A percentile compares a stretch with the other conserved stretches of the same genome.
Conservation (phyloP, 2,113 vertebrate genomes). For the Aptenodytes patagonicus region DNA sequence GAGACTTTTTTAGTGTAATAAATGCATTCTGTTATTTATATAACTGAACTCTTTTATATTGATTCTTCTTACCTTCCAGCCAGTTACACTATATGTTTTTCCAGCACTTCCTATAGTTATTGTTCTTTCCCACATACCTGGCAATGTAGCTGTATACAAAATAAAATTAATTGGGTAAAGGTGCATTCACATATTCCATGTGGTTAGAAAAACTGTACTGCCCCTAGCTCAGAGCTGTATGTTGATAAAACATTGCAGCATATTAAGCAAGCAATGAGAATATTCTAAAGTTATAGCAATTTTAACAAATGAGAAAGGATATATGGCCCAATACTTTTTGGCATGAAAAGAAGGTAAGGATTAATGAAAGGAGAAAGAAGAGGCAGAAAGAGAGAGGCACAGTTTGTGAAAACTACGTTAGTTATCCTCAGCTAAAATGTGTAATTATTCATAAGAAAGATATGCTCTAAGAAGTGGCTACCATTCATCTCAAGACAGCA, state of each 20-base stretch:
- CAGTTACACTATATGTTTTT: slow-evolving; percentile 94
- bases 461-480: not conserved
- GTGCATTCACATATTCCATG: not conserved
- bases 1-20: not conserved
- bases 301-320: not conserved
- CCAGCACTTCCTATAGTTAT: slow-evolving; percentile 92
- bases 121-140: slow-evolving; percentile 98
- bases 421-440: not conserved
- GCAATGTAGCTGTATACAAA: slow-evolving; percentile 82
- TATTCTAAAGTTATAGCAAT: not conserved
- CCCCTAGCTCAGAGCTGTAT: not conserved
- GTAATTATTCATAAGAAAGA: not conserved
- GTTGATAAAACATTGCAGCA: not conserved
- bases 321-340: not conserved
- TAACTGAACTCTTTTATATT: not conserved
- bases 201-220: not conserved
- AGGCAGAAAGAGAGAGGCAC: not conserved
- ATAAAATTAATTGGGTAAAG: not conserved
- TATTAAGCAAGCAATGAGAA: not conserved
- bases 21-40: not conserved
- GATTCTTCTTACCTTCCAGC: slow-evolving; percentile 88
- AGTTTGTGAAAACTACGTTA: not conserved
- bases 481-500: not conserved
- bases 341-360: not conserved
- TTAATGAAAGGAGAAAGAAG: not conserved